A percentile compares a stretch with the other conserved stretches of the same genome.
These are phyloP conservation scores for Colinus virginianus DNA, from an alignment of 2,113 vertebrate genomes.

Conservation along the genomic window DNA sequence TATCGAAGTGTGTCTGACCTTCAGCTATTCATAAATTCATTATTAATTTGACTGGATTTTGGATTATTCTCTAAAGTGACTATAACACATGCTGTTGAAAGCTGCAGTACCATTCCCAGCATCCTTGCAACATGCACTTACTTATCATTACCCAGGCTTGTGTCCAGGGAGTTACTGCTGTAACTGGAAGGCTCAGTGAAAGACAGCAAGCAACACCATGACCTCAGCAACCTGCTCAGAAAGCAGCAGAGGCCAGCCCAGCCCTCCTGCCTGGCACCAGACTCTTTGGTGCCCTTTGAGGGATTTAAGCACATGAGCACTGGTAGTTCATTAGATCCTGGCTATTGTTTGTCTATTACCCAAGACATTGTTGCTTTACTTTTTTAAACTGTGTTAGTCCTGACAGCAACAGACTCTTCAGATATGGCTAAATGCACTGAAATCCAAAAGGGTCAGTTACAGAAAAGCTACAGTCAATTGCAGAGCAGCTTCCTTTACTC, in stretches of 20 bases:
- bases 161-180: background rate
- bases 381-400: background rate
- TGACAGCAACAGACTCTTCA: background rate
- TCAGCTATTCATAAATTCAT: background rate
- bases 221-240: background rate
- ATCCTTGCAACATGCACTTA: background rate
- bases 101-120: background rate
- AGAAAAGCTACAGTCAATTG: background rate
- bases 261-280: background rate
- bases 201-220: background rate
- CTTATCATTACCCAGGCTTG: background rate
- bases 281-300: background rate
- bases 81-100: background rate
- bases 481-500: background rate
- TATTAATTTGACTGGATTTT: background rate
- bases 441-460: background rate
- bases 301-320: background rate
- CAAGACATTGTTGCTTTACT: background rate
- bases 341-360: background rate
- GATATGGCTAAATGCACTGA: background rate
- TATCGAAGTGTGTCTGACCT: fast-evolving
- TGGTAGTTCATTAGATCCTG: background rate
- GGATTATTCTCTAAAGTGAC: background rate
- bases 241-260: background rate
- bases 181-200: background rate